Conservation (phyloP, 35 echinoderm and acorn worm genomes). For the Acanthaster planci region DNA sequence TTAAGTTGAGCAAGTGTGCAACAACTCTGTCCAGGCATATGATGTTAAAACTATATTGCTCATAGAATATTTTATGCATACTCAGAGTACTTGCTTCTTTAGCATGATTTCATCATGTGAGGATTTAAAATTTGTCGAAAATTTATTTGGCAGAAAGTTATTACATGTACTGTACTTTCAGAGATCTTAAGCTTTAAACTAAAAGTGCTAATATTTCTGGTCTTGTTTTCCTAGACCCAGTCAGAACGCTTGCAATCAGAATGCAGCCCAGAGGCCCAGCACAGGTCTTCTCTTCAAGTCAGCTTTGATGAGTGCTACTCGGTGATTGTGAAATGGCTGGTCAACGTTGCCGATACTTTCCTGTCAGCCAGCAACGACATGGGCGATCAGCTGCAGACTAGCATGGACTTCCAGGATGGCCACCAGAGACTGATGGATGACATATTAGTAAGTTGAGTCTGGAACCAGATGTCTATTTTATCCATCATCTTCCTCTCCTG, state of each 20-base stretch:
- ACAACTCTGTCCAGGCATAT: too few relatives aligned
- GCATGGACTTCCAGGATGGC: conserved; percentile 87
- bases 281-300: conserved; percentile 47
- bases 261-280: conserved; percentile 51
- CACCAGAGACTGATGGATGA: conserved; percentile 79
- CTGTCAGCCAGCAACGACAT: conserved; percentile 76
- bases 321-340: conserved; percentile 79
- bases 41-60: too few relatives aligned
- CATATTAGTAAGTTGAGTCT: conserved; percentile 62
- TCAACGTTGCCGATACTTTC: conserved; percentile 88
- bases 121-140: too few relatives aligned
- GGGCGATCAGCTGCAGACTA: conserved; percentile 85
- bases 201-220: not conserved
- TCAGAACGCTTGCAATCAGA: conserved; percentile 68
- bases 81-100: too few relatives aligned
- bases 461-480: too few relatives aligned
- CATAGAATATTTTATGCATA: too few relatives aligned
- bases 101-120: too few relatives aligned
- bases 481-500: too few relatives aligned
- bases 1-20: too few relatives aligned
- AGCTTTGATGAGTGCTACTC: conserved; percentile 83
- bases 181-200: too few relatives aligned
- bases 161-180: too few relatives aligned
- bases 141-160: too few relatives aligned
- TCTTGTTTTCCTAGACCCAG: conserved; percentile 55